These are phyloP conservation scores for Vespertilio murinus DNA, from an alignment of 2,797 vertebrate species.

Conservation along the genomic window DNA sequence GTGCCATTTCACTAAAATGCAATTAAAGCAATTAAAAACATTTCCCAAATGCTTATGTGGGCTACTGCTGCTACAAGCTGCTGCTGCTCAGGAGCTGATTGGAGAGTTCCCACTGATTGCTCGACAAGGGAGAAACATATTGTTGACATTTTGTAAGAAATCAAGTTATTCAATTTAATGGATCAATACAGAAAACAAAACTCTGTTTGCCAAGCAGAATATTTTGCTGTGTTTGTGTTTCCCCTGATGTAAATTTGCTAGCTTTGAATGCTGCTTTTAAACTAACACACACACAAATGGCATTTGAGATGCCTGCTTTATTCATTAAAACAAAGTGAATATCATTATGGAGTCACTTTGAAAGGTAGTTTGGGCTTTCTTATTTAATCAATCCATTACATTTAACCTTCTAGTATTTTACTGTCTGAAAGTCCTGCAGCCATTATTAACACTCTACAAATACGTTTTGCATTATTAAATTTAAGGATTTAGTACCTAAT, in stretches of 20 bases:
- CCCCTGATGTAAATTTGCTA: background rate
- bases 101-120: background rate
- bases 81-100: background rate
- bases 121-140: conserved; percentile 48
- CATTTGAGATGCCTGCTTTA: conserved; percentile 50
- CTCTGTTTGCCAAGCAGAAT: conserved; percentile 17
- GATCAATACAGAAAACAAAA: conserved; percentile 69
- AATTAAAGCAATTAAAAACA: conserved; percentile 54
- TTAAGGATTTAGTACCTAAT: conserved; percentile 59
- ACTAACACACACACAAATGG: background rate
- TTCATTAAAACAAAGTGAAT: conserved; percentile 2
- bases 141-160: conserved; percentile 53
- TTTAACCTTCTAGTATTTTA: conserved; percentile 59
- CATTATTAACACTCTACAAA: conserved; percentile 45
- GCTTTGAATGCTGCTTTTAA: conserved; percentile 37
- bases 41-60: conserved; percentile 35
- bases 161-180: conserved; percentile 62
- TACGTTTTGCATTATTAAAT: conserved; percentile 64
- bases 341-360: conserved; percentile 23
- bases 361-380: conserved; percentile 49
- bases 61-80: conserved; percentile 9
- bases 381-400: conserved; percentile 69
- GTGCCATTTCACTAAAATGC: conserved; percentile 24
- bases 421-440: conserved; percentile 42
- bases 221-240: conserved; percentile 59